A percentile compares a stretch with the other conserved stretches of the same genome.
These are phyloP conservation scores for Baccha elongata DNA, from an alignment of 2,888 invertebrate species.

Conservation along the genomic window DNA sequence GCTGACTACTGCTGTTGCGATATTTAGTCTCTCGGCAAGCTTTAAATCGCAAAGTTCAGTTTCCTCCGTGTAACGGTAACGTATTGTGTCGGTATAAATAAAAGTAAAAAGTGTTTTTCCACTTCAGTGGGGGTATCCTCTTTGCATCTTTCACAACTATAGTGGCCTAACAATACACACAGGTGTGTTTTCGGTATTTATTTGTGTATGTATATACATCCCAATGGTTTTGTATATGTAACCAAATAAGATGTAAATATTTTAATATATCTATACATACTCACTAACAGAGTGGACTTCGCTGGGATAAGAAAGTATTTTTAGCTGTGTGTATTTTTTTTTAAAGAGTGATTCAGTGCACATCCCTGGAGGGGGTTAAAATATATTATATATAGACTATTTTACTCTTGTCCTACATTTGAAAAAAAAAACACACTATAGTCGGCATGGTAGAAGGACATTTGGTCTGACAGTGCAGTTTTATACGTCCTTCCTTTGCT, in stretches of 20 bases:
- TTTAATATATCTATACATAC: slow-evolving; percentile 21
- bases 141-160: slow-evolving; percentile 7
- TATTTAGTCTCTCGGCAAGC: slow-evolving; percentile 70
- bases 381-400: slow-evolving; percentile 5
- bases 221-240: background rate
- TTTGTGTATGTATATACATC: slow-evolving; percentile 31
- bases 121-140: slow-evolving; percentile 26
- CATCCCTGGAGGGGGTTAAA: slow-evolving; percentile 37
- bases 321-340: background rate
- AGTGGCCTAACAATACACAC: slow-evolving; percentile 41
- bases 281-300: slow-evolving; percentile 31
- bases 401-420: slow-evolving; percentile 24
- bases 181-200: slow-evolving; percentile 52
- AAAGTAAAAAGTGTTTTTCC: slow-evolving; percentile 12
- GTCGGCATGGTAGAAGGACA: slow-evolving; percentile 7
- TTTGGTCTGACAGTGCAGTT: slow-evolving; percentile 27
- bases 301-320: slow-evolving; percentile 15
- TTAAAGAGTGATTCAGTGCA: slow-evolving; percentile 29
- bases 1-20: slow-evolving; percentile 34
- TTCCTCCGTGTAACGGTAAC: slow-evolving; percentile 43
- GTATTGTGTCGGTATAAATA: slow-evolving; percentile 7
- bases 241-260: slow-evolving; percentile 48
- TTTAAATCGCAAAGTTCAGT: slow-evolving; percentile 69
- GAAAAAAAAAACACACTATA: background rate
- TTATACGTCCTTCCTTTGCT: background rate